Percentiles rank a stretch among this genome's conserved stretches.
These are phyloP conservation scores for Seira ritae DNA, from an alignment of 2,888 invertebrate genomes.

Conservation along the genomic window DNA sequence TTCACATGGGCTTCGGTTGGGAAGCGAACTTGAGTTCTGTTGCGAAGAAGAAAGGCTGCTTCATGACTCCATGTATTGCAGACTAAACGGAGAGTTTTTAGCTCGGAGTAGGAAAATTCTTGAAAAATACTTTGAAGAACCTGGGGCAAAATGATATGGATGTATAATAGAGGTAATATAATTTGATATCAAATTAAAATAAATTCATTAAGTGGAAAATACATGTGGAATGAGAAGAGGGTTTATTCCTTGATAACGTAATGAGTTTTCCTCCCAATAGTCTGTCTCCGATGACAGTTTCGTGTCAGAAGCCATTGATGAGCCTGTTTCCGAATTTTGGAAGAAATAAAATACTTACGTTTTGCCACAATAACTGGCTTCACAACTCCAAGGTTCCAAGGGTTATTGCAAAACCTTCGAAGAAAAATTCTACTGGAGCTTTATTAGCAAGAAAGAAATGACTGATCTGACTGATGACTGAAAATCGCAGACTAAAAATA, in stretches of 20 bases:
- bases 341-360: too few species aligned
- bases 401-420: too few species aligned
- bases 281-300: background rate
- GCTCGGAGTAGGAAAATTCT: constrained; percentile 54
- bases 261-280: constrained; percentile 39
- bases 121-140: constrained; percentile 52
- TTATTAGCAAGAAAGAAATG: too few species aligned
- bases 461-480: too few species aligned
- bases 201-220: background rate
- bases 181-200: background rate
- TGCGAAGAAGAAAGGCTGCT: constrained; percentile 45
- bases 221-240: constrained; percentile 63
- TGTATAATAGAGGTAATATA: too few species aligned
- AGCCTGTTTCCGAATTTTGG: background rate
- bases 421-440: too few species aligned
- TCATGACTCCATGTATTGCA: constrained; percentile 65
- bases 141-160: constrained; percentile 42
- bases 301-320: background rate
- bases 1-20: constrained; percentile 22
- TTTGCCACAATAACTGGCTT: too few species aligned
- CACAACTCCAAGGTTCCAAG: too few species aligned
- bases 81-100: constrained; percentile 56
- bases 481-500: too few species aligned
- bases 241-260: constrained; percentile 41
- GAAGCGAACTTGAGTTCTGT: constrained; percentile 59